A percentile compares a stretch with the other conserved stretches of the same genome.
These are phyloP conservation scores for Bombus confusus DNA, from an alignment of 1,140 invertebrate genomes.

Conservation along the genomic window DNA sequence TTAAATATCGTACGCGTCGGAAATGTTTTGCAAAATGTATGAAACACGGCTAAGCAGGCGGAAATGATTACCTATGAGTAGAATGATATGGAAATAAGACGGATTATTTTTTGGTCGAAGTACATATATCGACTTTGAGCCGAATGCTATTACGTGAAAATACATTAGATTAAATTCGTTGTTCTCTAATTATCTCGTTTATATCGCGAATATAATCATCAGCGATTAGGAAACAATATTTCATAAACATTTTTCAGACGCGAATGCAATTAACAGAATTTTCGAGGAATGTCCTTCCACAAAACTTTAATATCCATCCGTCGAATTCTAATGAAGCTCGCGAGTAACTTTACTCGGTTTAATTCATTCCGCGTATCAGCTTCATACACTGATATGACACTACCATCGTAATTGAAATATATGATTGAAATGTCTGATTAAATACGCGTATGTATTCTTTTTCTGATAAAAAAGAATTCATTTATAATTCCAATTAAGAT, in stretches of 20 bases:
- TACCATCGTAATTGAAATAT: background rate
- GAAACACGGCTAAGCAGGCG: background rate
- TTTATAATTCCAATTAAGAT: background rate
- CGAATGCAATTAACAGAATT: background rate
- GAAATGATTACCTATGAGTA: constrained; percentile 16
- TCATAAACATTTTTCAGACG: background rate
- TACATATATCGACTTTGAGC: background rate
- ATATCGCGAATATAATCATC: background rate
- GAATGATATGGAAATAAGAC: constrained; percentile 8
- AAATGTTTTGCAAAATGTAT: background rate
- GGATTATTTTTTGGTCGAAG: constrained; percentile 1
- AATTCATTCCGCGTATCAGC: background rate
- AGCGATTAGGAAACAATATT: background rate
- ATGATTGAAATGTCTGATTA: background rate
- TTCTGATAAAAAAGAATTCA: constrained; percentile 1
- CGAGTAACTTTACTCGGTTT: background rate
- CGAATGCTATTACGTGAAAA: background rate
- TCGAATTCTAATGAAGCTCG: background rate
- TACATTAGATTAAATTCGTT: background rate
- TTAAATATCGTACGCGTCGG: background rate
- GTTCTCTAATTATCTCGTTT: background rate
- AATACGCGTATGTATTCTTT: background rate
- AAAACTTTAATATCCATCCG: background rate
- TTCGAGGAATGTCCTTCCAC: background rate
- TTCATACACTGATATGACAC: background rate